phyloP scores from a whole-genome alignment of 2,113 vertebrate genomes.

The Vicugna pacos region DNA sequence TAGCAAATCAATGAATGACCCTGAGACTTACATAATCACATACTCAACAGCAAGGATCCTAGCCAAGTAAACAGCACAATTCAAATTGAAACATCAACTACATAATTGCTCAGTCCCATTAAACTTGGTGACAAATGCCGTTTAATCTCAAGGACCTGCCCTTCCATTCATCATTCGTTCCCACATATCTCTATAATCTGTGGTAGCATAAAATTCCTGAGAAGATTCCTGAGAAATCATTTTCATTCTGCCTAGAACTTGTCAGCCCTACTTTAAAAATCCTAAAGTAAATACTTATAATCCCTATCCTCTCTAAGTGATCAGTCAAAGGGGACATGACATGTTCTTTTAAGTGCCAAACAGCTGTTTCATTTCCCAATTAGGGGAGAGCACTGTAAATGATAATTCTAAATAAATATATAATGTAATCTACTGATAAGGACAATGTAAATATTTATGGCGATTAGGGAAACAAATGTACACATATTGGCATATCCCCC shows the following conservation, averaged over 20 bases:
- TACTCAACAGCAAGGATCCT: slow-evolving; percentile 46
- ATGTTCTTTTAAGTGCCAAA: slow-evolving; percentile 75
- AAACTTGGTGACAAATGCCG: neutral
- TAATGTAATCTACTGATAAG: slow-evolving; percentile 84
- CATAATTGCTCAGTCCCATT: neutral
- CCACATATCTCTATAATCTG: neutral
- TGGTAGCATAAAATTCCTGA: slow-evolving; percentile 52
- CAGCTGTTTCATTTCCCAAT: slow-evolving; percentile 86
- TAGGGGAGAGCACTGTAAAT: slow-evolving; percentile 78
- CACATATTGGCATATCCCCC: slow-evolving; percentile 76
- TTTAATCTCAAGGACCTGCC: neutral
- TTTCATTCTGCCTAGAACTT: slow-evolving; percentile 29
- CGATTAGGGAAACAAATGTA: slow-evolving; percentile 77
- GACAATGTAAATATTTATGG: slow-evolving; percentile 85
- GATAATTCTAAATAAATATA: slow-evolving; percentile 82
- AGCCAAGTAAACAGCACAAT: slow-evolving; percentile 27
- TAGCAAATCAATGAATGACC: slow-evolving; percentile 55
- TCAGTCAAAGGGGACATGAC: slow-evolving; percentile 68
- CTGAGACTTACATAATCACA: neutral
- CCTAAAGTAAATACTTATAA: slow-evolving; percentile 75
- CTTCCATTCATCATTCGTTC: neutral
- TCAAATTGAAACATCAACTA: neutral
- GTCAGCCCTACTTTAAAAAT: slow-evolving; percentile 67
- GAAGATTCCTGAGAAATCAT: slow-evolving; percentile 70
- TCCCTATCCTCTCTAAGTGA: slow-evolving; percentile 71